Percentiles rank a stretch among this genome's conserved stretches.
Evolutionary conservation across 2,797 vertebrate genomes (phyloP).

Genomic region (Setipinna tenuifilis): DNA sequence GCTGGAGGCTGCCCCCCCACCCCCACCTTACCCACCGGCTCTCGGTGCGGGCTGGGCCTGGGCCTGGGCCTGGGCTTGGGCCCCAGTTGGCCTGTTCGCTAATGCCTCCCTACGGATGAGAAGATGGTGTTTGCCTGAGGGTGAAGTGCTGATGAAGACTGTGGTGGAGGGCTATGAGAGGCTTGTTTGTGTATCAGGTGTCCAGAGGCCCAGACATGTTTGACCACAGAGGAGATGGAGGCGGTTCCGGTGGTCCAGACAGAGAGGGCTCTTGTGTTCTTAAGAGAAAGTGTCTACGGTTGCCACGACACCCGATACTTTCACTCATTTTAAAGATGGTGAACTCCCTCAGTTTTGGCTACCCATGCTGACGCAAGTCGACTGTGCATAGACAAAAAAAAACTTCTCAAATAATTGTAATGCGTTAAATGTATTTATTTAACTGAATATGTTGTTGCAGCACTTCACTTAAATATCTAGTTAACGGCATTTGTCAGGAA

Average conservation of each 20-base stretch:
- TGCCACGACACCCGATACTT: not conserved
- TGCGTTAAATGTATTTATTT: not conserved
- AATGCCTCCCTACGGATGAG: no score
- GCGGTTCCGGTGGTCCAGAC: slow-evolving; percentile 20
- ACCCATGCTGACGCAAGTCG: no score
- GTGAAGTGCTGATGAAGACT: not conserved
- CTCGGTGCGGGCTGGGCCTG: no score
- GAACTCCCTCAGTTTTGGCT: not conserved
- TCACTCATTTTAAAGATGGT: slow-evolving; percentile 1
- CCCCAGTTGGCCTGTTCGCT: no score
- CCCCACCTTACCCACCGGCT: no score
- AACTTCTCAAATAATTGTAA: no score
- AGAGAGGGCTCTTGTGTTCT: not conserved
- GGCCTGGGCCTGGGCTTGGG: no score
- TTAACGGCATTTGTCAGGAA: not conserved
- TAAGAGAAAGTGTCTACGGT: not conserved
- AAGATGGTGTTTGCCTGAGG: no score
- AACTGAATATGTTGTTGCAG: not conserved
- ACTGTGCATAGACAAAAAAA: no score
- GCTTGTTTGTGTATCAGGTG: slow-evolving; percentile 5
- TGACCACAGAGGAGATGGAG: slow-evolving; percentile 16
- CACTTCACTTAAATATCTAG: slow-evolving; percentile 5
- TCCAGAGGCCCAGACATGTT: slow-evolving; percentile 5
- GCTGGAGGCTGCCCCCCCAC: no score
- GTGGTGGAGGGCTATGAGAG: not conserved